Evolutionary conservation across 2,888 invertebrate genomes (phyloP).

Genomic region (Parapristionchus giblindavisi): DNA sequence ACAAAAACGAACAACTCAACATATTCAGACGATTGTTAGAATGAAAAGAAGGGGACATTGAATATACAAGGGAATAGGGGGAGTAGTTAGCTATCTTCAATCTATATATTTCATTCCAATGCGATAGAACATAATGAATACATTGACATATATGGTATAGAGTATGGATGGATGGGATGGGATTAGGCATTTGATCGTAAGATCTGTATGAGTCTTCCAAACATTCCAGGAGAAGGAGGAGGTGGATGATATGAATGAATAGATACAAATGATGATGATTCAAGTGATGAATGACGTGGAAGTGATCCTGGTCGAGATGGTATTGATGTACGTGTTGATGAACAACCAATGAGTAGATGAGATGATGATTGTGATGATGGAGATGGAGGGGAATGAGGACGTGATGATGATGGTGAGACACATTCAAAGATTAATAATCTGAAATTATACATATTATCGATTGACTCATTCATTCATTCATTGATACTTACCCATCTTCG

Average conservation of each 20-base stretch:
- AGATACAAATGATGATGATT: neutral
- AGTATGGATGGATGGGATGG: neutral
- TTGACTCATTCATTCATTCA: no score
- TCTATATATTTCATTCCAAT: no score
- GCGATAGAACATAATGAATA: no score
- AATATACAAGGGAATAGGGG: no score
- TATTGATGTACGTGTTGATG: constrained; percentile 5
- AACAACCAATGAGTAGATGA: constrained; percentile 14
- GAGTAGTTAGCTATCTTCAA: no score
- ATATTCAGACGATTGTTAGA: no score
- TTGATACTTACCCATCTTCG: constrained; percentile 24
- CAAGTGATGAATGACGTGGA: neutral
- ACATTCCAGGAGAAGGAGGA: constrained; percentile 25
- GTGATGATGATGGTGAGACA: neutral
- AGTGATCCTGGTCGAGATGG: constrained; percentile 30
- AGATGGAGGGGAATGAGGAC: constrained; percentile 31
- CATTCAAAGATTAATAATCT: neutral
- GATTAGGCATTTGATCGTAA: constrained; percentile 16
- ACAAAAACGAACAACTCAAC: no score
- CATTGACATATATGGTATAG: no score
- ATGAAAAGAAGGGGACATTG: no score
- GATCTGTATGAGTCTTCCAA: constrained; percentile 19
- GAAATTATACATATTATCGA: no score
- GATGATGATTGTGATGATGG: constrained; percentile 9
- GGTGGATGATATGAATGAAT: constrained; percentile 26